Conservation (phyloP, 2,888 invertebrate species). For the Noctua janthina region DNA sequence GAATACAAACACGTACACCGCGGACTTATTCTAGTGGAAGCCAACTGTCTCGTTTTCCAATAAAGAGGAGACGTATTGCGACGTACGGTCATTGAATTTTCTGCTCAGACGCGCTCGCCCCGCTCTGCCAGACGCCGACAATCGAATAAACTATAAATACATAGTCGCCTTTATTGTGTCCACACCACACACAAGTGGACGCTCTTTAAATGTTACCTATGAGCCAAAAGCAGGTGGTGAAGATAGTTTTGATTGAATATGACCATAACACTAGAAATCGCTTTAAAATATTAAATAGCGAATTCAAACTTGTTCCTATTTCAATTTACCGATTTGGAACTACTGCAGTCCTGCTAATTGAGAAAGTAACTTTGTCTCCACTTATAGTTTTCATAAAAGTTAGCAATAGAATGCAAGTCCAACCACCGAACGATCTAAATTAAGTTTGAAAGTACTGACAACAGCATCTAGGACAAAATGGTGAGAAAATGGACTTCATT, state of each 20-base stretch:
- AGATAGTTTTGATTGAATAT: neutral
- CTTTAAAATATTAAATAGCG: slow-evolving; percentile 9
- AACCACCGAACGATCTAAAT: slow-evolving; percentile 73
- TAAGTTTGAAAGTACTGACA: slow-evolving; percentile 72
- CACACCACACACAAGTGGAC: slow-evolving; percentile 23
- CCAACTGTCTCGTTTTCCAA: slow-evolving; percentile 88
- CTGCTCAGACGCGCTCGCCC: slow-evolving; percentile 81
- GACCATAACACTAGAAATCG: slow-evolving; percentile 10
- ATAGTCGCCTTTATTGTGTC: slow-evolving; percentile 57
- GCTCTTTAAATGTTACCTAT: slow-evolving; percentile 47
- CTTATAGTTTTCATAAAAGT: slow-evolving; percentile 70
- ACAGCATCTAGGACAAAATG: slow-evolving; percentile 69
- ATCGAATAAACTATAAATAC: slow-evolving; percentile 73
- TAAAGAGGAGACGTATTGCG: slow-evolving; percentile 87
- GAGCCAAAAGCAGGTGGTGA: slow-evolving; percentile 1
- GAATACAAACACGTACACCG: slow-evolving; percentile 82
- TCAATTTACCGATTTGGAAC: slow-evolving; percentile 32
- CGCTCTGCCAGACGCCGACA: slow-evolving; percentile 70
- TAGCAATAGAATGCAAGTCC: slow-evolving; percentile 62
- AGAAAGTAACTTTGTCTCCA: slow-evolving; percentile 45
- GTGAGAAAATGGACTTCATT: slow-evolving; percentile 81
- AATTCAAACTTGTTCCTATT: slow-evolving; percentile 21
- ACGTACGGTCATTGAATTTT: slow-evolving; percentile 86
- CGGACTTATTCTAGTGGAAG: slow-evolving; percentile 82
- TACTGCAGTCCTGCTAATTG: slow-evolving; percentile 54